phyloP scores from a whole-genome alignment of 2,888 invertebrate species.

The Eupithecia dodoneata region DNA sequence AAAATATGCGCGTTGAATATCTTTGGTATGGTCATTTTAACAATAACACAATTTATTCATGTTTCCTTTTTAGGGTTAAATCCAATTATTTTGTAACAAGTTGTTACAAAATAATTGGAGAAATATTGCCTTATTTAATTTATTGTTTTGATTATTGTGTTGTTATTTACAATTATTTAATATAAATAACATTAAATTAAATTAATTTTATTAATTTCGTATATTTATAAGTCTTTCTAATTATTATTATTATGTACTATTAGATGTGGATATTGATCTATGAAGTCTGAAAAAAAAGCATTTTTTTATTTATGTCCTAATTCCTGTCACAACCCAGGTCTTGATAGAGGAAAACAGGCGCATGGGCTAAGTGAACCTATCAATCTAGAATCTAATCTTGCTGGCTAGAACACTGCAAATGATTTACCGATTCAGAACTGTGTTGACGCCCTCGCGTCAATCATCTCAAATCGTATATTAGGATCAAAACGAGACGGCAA shows the following conservation, averaged over 20 bases:
- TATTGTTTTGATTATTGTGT: no score
- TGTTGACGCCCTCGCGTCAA: slow-evolving; percentile 64
- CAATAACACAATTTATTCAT: background rate
- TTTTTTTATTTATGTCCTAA: no score
- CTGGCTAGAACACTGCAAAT: slow-evolving; percentile 42
- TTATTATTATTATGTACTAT: no score
- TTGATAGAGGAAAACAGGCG: slow-evolving; percentile 18
- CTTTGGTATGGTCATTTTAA: slow-evolving; percentile 18
- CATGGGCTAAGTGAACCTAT: slow-evolving; percentile 21
- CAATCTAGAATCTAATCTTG: slow-evolving; percentile 18
- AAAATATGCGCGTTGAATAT: slow-evolving; percentile 23
- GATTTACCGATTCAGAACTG: slow-evolving; percentile 50
- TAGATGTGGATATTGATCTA: no score
- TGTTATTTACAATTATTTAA: no score
- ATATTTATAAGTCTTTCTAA: no score
- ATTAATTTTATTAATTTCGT: no score
- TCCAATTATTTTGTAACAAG: no score
- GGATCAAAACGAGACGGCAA: slow-evolving; percentile 62
- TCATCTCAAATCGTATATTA: slow-evolving; percentile 79
- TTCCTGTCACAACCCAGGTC: no score
- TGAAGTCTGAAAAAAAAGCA: no score
- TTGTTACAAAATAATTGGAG: background rate
- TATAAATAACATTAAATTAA: no score
- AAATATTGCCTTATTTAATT: no score
- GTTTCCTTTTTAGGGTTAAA: background rate